Percentiles rank a stretch among this genome's conserved stretches.
Evolutionary conservation across 2,113 vertebrate species (phyloP).

Genomic region (Mystacornis crossleyi): DNA sequence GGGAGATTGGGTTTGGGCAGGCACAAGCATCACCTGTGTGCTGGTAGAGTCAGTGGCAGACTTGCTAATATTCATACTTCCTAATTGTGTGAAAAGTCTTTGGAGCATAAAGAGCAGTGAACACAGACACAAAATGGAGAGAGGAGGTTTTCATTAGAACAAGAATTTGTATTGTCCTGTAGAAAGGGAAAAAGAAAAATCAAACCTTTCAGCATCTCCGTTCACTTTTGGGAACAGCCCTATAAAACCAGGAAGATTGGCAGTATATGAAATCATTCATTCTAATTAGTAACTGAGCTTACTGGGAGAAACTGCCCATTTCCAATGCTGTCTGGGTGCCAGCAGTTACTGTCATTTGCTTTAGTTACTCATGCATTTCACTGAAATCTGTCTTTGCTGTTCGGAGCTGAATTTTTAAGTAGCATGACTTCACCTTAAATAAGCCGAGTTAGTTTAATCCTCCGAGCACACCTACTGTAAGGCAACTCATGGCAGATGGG

Average conservation of each 20-base stretch:
- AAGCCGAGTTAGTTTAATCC: not conserved
- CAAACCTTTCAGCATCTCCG: conserved; percentile 26
- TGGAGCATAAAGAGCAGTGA: not conserved
- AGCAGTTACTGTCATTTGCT: conserved; percentile 42
- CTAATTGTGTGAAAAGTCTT: not conserved
- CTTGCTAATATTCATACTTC: not conserved
- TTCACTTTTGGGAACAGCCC: conserved; percentile 54
- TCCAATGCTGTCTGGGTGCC: conserved; percentile 43
- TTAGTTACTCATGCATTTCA: conserved; percentile 60
- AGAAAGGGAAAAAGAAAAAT: conserved; percentile 34
- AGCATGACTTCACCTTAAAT: not conserved
- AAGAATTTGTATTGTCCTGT: conserved; percentile 14
- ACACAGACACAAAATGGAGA: not conserved
- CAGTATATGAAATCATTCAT: conserved; percentile 34
- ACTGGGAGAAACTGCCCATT: conserved; percentile 1
- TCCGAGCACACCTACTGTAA: not conserved
- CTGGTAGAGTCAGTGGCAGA: not conserved
- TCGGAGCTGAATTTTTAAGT: conserved; percentile 14
- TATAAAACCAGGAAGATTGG: conserved; percentile 45
- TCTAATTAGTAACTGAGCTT: conserved; percentile 56
- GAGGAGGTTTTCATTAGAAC: conserved; percentile 35
- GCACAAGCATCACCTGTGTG: not conserved
- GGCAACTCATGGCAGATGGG: not conserved
- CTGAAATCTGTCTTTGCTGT: not conserved
- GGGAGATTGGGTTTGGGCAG: not conserved